Evolutionary conservation across 2,888 invertebrate species (phyloP).

Genomic region (Litoditis marina): DNA sequence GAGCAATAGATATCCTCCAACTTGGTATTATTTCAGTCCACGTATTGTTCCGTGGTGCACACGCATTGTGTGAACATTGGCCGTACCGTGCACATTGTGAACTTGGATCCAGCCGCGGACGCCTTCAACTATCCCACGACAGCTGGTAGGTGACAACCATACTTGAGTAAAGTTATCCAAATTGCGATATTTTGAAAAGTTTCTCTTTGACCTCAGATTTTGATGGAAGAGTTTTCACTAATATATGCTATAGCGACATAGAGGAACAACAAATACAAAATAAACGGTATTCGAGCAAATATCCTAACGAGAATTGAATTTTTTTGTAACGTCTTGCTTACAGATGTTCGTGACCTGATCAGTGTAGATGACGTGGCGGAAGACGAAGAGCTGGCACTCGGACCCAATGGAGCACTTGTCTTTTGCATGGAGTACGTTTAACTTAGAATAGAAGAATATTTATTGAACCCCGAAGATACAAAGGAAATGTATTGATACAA

Average conservation of each 20-base stretch:
- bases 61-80: conserved; percentile 74
- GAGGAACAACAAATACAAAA: too few relatives aligned
- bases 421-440: conserved; percentile 60
- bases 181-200: too few relatives aligned
- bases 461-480: too few relatives aligned
- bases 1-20: too few relatives aligned
- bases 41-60: conserved; percentile 68
- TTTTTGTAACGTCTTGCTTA: too few relatives aligned
- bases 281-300: too few relatives aligned
- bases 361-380: conserved; percentile 95
- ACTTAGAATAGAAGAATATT: neutral
- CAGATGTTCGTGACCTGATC: conserved; percentile 75
- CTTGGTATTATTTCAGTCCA: conserved; percentile 42
- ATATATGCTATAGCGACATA: too few relatives aligned
- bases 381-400: conserved; percentile 85
- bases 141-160: conserved; percentile 68
- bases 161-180: too few relatives aligned
- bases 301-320: too few relatives aligned
- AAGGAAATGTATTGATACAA: too few relatives aligned
- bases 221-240: too few relatives aligned
- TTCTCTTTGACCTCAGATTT: too few relatives aligned
- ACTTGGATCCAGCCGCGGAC: conserved; percentile 96
- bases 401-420: conserved; percentile 85
- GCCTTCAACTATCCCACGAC: conserved; percentile 85
- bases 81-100: conserved; percentile 76